These are phyloP conservation scores for Dinoponera quadriceps DNA, from an alignment of 1,140 invertebrate species.

Conservation along the genomic window DNA sequence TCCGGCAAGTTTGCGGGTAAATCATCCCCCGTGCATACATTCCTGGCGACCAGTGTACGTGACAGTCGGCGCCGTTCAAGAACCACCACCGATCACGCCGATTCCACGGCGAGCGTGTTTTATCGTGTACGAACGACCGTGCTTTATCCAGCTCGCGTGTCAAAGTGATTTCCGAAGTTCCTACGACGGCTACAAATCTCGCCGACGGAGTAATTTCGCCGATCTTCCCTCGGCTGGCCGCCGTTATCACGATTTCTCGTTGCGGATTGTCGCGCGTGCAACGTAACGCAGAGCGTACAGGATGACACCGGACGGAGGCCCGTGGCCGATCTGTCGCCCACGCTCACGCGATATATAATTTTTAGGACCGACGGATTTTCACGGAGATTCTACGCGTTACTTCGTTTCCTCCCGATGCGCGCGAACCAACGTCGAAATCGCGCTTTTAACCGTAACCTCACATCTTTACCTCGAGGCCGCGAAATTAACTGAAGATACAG, in stretches of 20 bases:
- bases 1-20: conserved; percentile 66
- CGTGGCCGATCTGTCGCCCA: too few relatives aligned
- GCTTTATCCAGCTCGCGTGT: conserved; percentile 44
- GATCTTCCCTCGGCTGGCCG: background rate
- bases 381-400: too few relatives aligned
- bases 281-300: background rate
- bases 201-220: conserved; percentile 22
- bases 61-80: conserved; percentile 48
- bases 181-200: conserved; percentile 43
- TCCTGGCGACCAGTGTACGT: conserved; percentile 35
- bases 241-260: background rate
- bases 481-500: too few relatives aligned
- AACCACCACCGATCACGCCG: conserved; percentile 50
- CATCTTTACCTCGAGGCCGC: too few relatives aligned
- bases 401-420: too few relatives aligned
- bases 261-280: background rate
- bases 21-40: conserved; percentile 59
- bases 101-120: conserved; percentile 49
- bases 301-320: too few relatives aligned
- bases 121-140: conserved; percentile 39
- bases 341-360: too few relatives aligned
- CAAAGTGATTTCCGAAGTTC: conserved; percentile 55
- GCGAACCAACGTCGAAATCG: too few relatives aligned
- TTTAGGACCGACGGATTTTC: too few relatives aligned
- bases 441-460: too few relatives aligned